A percentile compares a stretch with the other conserved stretches of the same genome.
Conservation (phyloP, 1,140 invertebrate genomes). For the Mamestra configurata region DNA sequence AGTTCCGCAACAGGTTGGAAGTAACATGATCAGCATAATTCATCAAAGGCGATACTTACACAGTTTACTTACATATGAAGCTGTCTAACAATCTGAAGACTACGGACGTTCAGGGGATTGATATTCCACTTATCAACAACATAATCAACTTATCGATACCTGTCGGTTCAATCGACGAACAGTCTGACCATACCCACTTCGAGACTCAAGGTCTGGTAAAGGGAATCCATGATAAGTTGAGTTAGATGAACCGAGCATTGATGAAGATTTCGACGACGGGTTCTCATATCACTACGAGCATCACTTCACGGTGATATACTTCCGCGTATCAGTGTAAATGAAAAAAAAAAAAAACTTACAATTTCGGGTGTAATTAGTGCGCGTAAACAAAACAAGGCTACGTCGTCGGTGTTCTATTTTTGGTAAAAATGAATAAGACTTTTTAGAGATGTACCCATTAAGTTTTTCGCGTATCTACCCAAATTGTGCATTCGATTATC, state of each 20-base stretch:
- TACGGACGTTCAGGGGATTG: neutral
- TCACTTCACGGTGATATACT: conserved; percentile 35
- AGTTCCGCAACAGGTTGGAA: conserved; percentile 34
- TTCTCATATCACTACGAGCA: conserved; percentile 39
- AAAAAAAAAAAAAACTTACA: too few species aligned
- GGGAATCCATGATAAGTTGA: neutral
- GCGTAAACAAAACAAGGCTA: too few species aligned
- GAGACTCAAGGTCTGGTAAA: neutral
- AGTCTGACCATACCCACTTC: neutral
- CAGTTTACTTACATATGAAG: conserved; percentile 24
- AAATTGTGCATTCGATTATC: too few species aligned
- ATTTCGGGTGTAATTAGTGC: too few species aligned
- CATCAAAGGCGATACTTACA: conserved; percentile 42
- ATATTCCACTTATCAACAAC: neutral
- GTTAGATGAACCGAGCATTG: neutral
- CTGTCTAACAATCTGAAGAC: neutral
- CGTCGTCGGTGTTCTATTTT: too few species aligned
- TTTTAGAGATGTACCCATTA: too few species aligned
- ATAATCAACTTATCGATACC: neutral
- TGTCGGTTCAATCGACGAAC: too few species aligned
- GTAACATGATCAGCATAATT: conserved; percentile 29
- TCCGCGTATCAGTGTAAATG: too few species aligned
- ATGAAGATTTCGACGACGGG: neutral
- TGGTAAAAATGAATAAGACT: too few species aligned
- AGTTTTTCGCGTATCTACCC: too few species aligned